Evolutionary conservation across 2,888 invertebrate genomes (phyloP), one percentile per base, ranked within the genome.

Genomic region (Uropetala carovei): DNA sequence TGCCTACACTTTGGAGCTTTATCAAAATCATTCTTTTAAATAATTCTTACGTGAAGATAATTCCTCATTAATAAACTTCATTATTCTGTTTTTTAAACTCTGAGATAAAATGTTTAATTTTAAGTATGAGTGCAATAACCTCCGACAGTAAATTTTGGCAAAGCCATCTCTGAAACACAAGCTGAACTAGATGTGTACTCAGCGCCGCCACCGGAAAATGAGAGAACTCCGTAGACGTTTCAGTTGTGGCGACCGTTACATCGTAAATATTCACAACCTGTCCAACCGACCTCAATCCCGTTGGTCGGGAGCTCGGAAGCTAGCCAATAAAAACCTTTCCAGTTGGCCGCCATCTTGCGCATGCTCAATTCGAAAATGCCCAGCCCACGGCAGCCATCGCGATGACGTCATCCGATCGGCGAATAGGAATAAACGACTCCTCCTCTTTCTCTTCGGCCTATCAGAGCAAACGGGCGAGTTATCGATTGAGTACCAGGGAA

Each of bases 371-470:
- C 64, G 58, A 89, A 64, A 60, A 60, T 30, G 64, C 64, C 89
- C 89, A 64, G 64, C 89, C 89, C 89, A 89, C 89, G 89, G 89
- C 89, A 64, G 89, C 89, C 89, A 89, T 89, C 89, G 89, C 89
- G 89, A 43, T 89, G 9, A 64, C 89, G 89, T 89, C 89, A 89
- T 68, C 27, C 18, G 64, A 64, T n/a, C 68, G 56, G 89, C 89
- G 89, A 89, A 89, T 89, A 89, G 68, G 89, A 89, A 64, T 27
- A 75, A 75, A 75, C 75, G 89, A 56, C 64, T 64, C 64, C 64
- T 60, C 89, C 64, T 64, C 43, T 56, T 64, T 89, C 43, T 43
- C 43, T 64, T 13, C 89, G 64, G 64, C 89, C 68, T 89, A 89
- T 89, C 89, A 43, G 89, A 64, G 16, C 43, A 89, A 64, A 64